Percentiles rank a stretch among this genome's conserved stretches.
Evolutionary conservation across 2,797 vertebrate genomes (phyloP).

Genomic region (Macrochelys suwanniensis): DNA sequence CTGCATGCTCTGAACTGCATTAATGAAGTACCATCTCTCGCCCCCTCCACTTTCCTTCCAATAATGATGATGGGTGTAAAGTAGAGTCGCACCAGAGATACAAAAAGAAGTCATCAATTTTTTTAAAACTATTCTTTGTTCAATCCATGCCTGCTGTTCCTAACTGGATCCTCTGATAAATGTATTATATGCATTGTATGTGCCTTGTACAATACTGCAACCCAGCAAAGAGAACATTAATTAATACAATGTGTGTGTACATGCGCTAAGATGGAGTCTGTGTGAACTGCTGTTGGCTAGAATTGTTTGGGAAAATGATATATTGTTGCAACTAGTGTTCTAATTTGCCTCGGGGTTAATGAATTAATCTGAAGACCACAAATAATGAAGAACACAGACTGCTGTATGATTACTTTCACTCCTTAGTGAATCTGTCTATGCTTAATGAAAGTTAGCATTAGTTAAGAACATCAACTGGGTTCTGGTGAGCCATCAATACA

Average conservation of each 20-base stretch:
- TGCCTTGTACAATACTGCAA: conserved; percentile 19
- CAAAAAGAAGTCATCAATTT: conserved; percentile 11
- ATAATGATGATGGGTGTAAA: not conserved
- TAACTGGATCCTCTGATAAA: not conserved
- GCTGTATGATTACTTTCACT: not conserved
- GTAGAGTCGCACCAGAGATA: conserved; percentile 4
- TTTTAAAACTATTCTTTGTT: not conserved
- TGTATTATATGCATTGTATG: not conserved
- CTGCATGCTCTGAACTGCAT: not conserved
- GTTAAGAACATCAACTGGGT: not conserved
- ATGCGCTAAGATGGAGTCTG: not conserved
- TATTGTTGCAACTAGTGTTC: not conserved
- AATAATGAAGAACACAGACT: not conserved
- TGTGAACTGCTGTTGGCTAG: not conserved
- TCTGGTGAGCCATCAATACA: not conserved
- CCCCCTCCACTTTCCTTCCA: not conserved
- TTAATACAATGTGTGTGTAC: not conserved
- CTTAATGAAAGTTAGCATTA: not conserved
- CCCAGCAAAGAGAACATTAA: not conserved
- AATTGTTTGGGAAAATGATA: conserved; percentile 53
- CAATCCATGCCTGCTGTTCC: conserved; percentile 25
- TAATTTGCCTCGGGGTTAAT: conserved; percentile 29
- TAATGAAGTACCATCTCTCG: not conserved
- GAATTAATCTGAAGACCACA: not conserved
- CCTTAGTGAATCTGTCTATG: not conserved